These are phyloP conservation scores for Drosophila azteca DNA, from an alignment of 1,140 invertebrate genomes.

Conservation along the genomic window DNA sequence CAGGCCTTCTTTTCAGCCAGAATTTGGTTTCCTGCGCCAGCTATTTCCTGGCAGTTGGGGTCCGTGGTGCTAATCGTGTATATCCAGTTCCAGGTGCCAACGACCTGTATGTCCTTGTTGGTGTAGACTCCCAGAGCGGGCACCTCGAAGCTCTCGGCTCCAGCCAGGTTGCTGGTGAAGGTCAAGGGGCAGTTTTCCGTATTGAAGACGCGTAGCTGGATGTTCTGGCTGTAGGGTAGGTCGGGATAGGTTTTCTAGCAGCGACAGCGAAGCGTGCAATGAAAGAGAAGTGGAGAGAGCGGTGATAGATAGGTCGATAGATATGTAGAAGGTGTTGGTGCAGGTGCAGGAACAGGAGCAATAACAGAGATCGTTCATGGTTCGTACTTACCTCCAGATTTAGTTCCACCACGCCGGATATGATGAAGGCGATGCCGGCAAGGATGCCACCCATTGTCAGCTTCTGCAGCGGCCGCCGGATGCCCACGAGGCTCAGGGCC, in stretches of 20 bases:
- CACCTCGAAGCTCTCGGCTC: constrained; percentile 49
- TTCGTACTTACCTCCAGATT: constrained; percentile 86
- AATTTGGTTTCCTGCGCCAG: rapidly evolving
- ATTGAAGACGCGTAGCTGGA: constrained; percentile 90
- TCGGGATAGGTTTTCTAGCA: constrained; percentile 86
- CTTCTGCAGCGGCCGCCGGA: constrained; percentile 84
- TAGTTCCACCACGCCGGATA: constrained; percentile 93
- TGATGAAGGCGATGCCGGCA: constrained; percentile 92
- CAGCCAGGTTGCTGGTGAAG: constrained; percentile 44
- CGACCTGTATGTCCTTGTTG: constrained; percentile 64
- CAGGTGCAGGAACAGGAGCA: constrained; percentile 19
- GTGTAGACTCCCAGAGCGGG: constrained; percentile 66
- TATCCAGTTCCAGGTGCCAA: background rate
- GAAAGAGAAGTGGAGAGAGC: constrained; percentile 29
- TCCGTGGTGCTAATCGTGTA: constrained; percentile 28
- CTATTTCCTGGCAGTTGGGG: constrained; percentile 21
- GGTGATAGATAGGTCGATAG: background rate
- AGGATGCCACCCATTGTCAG: constrained; percentile 91
- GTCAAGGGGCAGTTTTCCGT: constrained; percentile 84
- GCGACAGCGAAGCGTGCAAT: constrained; percentile 48
- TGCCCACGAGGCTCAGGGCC: constrained; percentile 84
- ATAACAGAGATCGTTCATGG: background rate
- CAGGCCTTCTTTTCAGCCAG: constrained; percentile 61
- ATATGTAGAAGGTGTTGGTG: constrained; percentile 1
- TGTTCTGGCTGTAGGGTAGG: constrained; percentile 85